Conservation (phyloP, 1,140 invertebrate species). For the Drosophila lini region DNA sequence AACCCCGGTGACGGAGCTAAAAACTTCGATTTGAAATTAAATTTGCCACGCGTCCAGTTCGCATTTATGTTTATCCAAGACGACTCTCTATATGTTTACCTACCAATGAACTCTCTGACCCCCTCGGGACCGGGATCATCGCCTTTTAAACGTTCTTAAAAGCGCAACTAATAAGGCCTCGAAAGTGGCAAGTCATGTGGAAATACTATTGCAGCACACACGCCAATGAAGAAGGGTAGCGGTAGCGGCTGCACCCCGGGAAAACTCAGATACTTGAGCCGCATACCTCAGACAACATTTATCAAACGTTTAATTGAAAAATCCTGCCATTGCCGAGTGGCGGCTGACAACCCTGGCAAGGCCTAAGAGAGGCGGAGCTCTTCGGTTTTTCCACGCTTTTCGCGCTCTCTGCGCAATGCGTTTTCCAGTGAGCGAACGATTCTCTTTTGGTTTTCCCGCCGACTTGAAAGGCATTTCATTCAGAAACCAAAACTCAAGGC, state of each 20-base stretch:
- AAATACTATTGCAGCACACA: conserved; percentile 35
- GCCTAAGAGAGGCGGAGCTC: conserved; percentile 28
- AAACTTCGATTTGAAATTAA: conserved; percentile 50
- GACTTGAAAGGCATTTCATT: conserved; percentile 31
- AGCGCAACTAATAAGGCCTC: conserved; percentile 72
- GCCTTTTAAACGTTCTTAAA: conserved; percentile 51
- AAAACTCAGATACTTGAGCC: conserved; percentile 12
- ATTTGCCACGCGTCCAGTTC: conserved; percentile 44
- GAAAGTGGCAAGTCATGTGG: conserved; percentile 62
- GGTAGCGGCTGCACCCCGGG: conserved; percentile 4
- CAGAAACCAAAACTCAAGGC: conserved; percentile 37
- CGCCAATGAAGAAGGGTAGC: conserved; percentile 5
- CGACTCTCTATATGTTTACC: conserved; percentile 24
- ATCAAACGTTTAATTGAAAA: conserved; percentile 41
- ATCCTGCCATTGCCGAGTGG: not conserved
- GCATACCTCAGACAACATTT: conserved; percentile 35
- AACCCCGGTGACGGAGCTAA: conserved; percentile 46
- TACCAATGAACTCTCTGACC: conserved; percentile 42
- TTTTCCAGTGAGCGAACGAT: conserved; percentile 48
- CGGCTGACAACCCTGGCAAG: conserved; percentile 32
- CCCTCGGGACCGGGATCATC: conserved; percentile 3
- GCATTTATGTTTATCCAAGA: conserved; percentile 33
- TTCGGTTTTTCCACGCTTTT: conserved; percentile 6
- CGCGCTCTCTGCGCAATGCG: conserved; percentile 58
- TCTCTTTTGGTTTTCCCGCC: conserved; percentile 20